phyloP scores from a whole-genome alignment of 2,797 vertebrate genomes.

The Brachymystax lenok region DNA sequence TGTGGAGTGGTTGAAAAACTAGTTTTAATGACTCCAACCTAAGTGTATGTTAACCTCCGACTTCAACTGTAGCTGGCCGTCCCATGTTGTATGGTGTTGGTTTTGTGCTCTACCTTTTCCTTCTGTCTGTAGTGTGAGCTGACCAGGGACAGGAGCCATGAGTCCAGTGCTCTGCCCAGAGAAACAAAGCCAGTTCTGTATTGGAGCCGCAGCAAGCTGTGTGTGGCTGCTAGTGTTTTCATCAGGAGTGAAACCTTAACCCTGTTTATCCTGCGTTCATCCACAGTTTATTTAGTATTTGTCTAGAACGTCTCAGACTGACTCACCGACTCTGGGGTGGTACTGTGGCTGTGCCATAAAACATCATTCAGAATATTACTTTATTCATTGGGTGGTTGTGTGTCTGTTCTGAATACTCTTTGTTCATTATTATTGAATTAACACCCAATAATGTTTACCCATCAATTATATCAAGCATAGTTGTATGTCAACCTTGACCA shows the following conservation, averaged over 20 bases:
- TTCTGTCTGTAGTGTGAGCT: slow-evolving; percentile 17
- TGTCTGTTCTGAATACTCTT: not conserved
- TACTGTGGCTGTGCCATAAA: slow-evolving; percentile 24
- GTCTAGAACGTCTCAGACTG: slow-evolving; percentile 30
- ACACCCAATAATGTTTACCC: not conserved
- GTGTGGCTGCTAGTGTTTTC: slow-evolving; percentile 35
- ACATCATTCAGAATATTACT: not conserved
- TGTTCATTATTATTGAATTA: not conserved
- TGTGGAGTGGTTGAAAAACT: no score
- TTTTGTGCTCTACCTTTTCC: slow-evolving; percentile 32
- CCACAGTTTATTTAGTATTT: slow-evolving; percentile 47
- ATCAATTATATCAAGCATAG: not conserved
- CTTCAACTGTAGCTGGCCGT: not conserved
- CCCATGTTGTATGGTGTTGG: slow-evolving; percentile 16
- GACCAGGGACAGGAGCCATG: not conserved
- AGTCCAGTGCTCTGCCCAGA: slow-evolving; percentile 13
- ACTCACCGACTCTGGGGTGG: slow-evolving; percentile 29
- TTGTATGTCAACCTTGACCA: slow-evolving; percentile 1
- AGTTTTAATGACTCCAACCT: no score
- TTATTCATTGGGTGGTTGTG: not conserved
- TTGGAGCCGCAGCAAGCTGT: slow-evolving; percentile 39
- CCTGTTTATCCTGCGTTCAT: slow-evolving; percentile 54
- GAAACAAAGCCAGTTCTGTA: slow-evolving; percentile 42
- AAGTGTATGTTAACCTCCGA: no score
- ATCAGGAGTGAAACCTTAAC: slow-evolving; percentile 44